Conservation (phyloP, 2,113 vertebrate genomes). For the Nannobrachium achirus region DNA sequence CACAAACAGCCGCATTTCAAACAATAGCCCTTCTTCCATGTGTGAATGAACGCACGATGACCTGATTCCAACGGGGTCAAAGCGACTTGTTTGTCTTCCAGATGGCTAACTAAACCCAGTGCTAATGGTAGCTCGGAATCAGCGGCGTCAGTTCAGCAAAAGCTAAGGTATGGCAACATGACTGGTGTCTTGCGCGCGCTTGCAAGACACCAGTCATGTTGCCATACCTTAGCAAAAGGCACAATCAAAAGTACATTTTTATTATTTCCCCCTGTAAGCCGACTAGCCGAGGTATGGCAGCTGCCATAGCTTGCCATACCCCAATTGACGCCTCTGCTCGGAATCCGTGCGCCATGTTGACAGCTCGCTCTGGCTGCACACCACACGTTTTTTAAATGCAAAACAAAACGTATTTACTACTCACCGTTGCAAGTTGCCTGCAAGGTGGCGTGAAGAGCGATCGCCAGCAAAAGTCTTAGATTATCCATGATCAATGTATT, state of each 20-base stretch:
- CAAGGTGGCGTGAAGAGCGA: slow-evolving; percentile 41
- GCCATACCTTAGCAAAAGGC: too few relatives aligned
- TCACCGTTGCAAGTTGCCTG: slow-evolving; percentile 57
- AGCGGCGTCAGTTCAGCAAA: too few relatives aligned
- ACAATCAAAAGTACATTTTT: too few relatives aligned
- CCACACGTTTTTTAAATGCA: slow-evolving; percentile 11
- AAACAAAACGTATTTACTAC: slow-evolving; percentile 23
- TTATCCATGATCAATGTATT: slow-evolving; percentile 67
- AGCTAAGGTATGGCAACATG: too few relatives aligned
- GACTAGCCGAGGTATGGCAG: too few relatives aligned
- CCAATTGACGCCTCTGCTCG: too few relatives aligned
- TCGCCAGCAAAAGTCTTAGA: slow-evolving; percentile 37
- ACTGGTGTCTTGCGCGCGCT: too few relatives aligned
- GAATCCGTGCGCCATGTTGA: slow-evolving; percentile 18
- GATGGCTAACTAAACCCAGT: slow-evolving; percentile 24
- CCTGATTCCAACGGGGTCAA: neutral
- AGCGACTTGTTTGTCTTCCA: neutral
- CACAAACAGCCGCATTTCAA: neutral
- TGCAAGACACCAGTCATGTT: too few relatives aligned
- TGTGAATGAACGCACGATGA: too few relatives aligned
- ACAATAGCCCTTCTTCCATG: neutral
- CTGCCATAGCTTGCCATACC: too few relatives aligned
- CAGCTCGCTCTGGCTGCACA: neutral
- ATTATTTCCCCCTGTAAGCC: too few relatives aligned
- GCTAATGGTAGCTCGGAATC: slow-evolving; percentile 48